These are phyloP conservation scores for Oenanthe oenanthe DNA, from an alignment of 2,113 vertebrate species.

Conservation along the genomic window DNA sequence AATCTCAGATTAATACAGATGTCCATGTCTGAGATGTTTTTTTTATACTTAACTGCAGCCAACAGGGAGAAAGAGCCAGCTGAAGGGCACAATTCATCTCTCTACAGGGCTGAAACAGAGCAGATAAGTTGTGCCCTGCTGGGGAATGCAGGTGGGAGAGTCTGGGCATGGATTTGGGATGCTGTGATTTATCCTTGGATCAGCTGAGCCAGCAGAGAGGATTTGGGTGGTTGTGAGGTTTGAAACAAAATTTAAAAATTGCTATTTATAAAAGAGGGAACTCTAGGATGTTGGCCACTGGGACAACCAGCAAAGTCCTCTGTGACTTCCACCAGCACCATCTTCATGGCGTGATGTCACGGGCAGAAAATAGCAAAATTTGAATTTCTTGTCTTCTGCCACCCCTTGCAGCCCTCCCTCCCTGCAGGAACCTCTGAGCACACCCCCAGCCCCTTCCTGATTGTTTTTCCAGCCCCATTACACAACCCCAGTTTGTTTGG, in stretches of 20 bases:
- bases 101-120: background rate
- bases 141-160: too few relatives aligned
- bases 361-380: slow-evolving; percentile 43
- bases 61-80: background rate
- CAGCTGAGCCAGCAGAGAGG: background rate
- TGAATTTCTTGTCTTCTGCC: slow-evolving; percentile 12
- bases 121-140: background rate
- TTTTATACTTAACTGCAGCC: background rate
- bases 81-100: background rate
- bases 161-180: background rate
- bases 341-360: background rate
- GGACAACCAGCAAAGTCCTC: background rate
- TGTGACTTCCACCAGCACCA: fast-evolving
- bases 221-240: background rate
- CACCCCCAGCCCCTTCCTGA: slow-evolving; percentile 41
- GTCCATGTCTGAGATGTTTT: background rate
- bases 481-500: background rate
- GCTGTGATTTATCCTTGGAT: background rate
- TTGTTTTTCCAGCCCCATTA: slow-evolving; percentile 57
- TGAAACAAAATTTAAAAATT: background rate
- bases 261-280: background rate
- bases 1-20: background rate
- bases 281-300: background rate
- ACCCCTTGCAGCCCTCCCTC: slow-evolving; percentile 11
- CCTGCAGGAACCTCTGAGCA: background rate